These are phyloP conservation scores for Aleiodes leptofemur DNA, from an alignment of 2,888 invertebrate species.

Conservation along the genomic window DNA sequence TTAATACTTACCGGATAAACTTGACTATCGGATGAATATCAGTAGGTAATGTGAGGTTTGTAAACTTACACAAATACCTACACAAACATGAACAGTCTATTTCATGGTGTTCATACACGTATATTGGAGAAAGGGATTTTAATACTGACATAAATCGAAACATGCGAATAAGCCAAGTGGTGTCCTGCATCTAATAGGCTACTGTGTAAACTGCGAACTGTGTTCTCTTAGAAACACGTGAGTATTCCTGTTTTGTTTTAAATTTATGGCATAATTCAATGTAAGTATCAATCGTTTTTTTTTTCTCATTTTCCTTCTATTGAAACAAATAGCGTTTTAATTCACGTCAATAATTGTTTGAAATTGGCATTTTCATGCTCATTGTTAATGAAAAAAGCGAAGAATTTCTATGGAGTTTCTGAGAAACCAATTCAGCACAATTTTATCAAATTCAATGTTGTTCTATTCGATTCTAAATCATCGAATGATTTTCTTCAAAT, in stretches of 20 bases:
- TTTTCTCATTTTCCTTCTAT: no score
- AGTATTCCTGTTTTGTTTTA: slow-evolving; percentile 5
- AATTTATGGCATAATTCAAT: neutral
- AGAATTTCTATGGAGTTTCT: no score
- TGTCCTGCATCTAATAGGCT: slow-evolving; percentile 21
- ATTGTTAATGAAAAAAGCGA: neutral
- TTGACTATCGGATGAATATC: slow-evolving; percentile 42
- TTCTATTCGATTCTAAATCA: no score
- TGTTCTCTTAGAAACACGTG: neutral
- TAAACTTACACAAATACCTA: neutral
- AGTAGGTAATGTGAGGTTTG: slow-evolving; percentile 12
- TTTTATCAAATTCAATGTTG: no score
- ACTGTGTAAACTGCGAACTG: slow-evolving; percentile 4
- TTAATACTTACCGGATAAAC: slow-evolving; percentile 31
- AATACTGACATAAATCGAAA: slow-evolving; percentile 39
- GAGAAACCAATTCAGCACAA: no score
- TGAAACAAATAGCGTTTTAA: no score
- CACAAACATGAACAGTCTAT: no score
- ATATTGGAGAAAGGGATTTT: slow-evolving; percentile 41
- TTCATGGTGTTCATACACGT: neutral
- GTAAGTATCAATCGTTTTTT: no score
- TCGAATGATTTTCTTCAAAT: no score
- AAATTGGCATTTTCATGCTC: neutral
- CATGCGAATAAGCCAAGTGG: slow-evolving; percentile 33
- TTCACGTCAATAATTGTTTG: neutral